These are phyloP conservation scores for Pachyrhynchus sulphureomaculatus DNA, from an alignment of 1,140 invertebrate genomes.

Conservation along the genomic window DNA sequence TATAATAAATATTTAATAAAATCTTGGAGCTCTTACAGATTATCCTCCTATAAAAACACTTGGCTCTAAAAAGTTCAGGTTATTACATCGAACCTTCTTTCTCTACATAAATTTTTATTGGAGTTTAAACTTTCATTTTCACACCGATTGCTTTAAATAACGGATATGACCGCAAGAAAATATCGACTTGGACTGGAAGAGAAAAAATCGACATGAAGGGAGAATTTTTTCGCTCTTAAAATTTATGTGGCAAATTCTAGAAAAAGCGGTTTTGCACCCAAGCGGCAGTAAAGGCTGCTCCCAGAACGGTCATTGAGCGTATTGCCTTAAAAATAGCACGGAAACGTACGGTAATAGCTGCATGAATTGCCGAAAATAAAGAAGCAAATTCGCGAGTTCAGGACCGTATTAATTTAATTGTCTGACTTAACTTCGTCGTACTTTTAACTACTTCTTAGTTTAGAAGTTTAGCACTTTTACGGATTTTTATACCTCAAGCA, in stretches of 20 bases:
- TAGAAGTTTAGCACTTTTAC: no score
- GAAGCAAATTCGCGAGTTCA: constrained; percentile 31
- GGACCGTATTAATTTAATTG: constrained; percentile 31
- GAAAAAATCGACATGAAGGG: constrained; percentile 1
- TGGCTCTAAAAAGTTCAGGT: no score
- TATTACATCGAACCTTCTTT: no score
- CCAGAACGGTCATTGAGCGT: constrained; percentile 38
- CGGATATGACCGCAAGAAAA: constrained; percentile 2
- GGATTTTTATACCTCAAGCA: no score
- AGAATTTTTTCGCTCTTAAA: constrained; percentile 24
- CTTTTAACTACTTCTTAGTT: no score
- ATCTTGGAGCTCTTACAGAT: no score
- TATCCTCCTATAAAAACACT: no score
- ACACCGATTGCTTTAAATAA: constrained; percentile 25
- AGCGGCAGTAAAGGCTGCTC: constrained; percentile 29
- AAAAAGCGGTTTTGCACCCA: constrained; percentile 31
- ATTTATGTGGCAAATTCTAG: constrained; percentile 33
- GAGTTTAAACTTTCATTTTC: constrained; percentile 1
- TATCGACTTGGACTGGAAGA: constrained; percentile 16
- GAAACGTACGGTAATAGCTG: constrained; percentile 36
- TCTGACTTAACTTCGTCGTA: no score
- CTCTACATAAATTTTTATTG: constrained; percentile 12
- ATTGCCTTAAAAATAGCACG: constrained; percentile 38
- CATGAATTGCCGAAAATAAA: constrained; percentile 32
- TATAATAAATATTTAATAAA: no score